Evolutionary conservation across 2,888 invertebrate species (phyloP), one percentile per base, ranked within the genome.

Genomic region (Eledone cirrhosa): DNA sequence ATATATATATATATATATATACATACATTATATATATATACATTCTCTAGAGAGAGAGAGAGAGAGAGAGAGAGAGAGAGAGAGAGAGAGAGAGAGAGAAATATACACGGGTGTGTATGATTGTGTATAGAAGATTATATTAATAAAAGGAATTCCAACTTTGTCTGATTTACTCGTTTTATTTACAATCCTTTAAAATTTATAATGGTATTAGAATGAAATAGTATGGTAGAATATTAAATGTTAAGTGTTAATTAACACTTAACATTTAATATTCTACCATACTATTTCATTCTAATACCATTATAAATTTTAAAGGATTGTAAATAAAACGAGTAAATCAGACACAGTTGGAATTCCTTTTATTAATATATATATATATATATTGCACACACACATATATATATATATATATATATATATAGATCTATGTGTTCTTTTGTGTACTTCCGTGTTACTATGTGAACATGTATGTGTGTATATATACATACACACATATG

Each of bases 1-100:
- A 13, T 67, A 13, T 67, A 24, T 67, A 13, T 67, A 24, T 67
- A 24, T 67, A 24, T 67, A 24, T 27, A 27, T 27, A 24, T 16
- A 59, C 24, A 7, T 59, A 24, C 7, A 24, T 24, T n/a, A n/a
- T 31, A 22, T 16, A 24, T 11, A 31, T 33, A 47, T n/a, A 27
- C n/a, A 47, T 29, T 24, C 31, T 29, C 33, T 24, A 29, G 72
- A 22, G 72, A 48, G 77, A 48, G 65, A 59, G 80, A 22, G 59
- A 75, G 72, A 69, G 77, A 48, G 72, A 69, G 41, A 65, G 24
- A 77, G 22, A 27, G 77, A 53, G 67, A 72, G 3, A 31, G 63
- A 59, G 14, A 72, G 31, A 53, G 74, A 79, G 67, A 78, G 48
- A 33, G 53, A 78, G 78, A 53, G 19, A 53, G 53, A 53, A 53